These are phyloP conservation scores for Acipenser transmontanus DNA, from an alignment of 2,797 vertebrate genomes.

Conservation along the genomic window DNA sequence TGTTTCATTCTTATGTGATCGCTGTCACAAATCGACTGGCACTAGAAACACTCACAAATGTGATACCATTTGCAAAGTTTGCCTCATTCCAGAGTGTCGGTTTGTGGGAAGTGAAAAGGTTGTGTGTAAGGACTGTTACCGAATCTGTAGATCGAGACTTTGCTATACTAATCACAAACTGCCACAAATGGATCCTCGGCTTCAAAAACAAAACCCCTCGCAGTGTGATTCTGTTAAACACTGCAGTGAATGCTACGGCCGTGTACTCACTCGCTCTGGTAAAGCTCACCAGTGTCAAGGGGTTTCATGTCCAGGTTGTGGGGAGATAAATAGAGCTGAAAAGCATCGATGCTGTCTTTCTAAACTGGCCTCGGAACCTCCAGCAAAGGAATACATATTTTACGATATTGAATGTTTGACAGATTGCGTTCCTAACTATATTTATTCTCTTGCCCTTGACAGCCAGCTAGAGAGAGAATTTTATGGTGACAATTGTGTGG, in stretches of 20 bases:
- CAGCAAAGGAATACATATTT: neutral
- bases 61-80: neutral
- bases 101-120: neutral
- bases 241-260: neutral
- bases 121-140: neutral
- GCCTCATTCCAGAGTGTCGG: neutral
- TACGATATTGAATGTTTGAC: neutral
- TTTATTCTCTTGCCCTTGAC: neutral
- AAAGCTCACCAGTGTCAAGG: neutral
- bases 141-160: neutral
- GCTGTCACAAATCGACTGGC: neutral
- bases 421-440: conserved; percentile 1
- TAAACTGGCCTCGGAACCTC: neutral
- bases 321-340: neutral
- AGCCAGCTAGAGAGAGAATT: neutral
- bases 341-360: neutral
- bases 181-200: neutral
- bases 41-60: neutral
- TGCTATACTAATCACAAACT: neutral
- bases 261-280: neutral
- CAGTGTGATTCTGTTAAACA: neutral
- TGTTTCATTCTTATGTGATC: neutral
- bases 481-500: neutral
- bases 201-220: neutral
- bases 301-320: neutral